Percentiles rank a stretch among this genome's conserved stretches.
Conservation (phyloP, 2,797 vertebrate species). For the Sebastes goodei region DNA sequence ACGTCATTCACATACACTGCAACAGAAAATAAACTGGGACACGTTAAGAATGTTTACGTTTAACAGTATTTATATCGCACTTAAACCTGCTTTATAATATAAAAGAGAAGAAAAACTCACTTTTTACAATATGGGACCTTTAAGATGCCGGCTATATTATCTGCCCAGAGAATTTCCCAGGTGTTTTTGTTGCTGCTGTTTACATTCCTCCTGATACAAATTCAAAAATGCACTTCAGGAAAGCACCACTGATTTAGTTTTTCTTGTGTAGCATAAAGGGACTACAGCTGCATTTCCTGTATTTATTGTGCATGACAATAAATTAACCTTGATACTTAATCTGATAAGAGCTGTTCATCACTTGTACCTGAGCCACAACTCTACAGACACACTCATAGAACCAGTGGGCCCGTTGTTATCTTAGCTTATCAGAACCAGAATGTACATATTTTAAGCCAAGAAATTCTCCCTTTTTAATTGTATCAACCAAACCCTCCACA, state of each 20-base stretch:
- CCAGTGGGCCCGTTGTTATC: neutral
- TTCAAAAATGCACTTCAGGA: neutral
- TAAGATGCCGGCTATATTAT: no score
- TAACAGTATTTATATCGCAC: no score
- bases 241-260: neutral
- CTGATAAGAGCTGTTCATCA: neutral
- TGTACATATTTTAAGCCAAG: neutral
- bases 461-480: neutral
- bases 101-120: no score
- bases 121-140: no score
- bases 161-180: no score
- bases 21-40: no score
- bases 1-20: no score
- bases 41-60: no score
- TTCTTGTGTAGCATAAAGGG: neutral
- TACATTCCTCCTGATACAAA: no score
- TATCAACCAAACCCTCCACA: neutral
- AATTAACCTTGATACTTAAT: neutral
- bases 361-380: neutral
- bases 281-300: neutral
- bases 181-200: no score
- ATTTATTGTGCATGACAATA: neutral
- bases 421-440: constrained; percentile 1
- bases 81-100: no score
- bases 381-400: neutral